Evolutionary conservation across 1,140 invertebrate species (phyloP).

Genomic region (Atta cephalotes): DNA sequence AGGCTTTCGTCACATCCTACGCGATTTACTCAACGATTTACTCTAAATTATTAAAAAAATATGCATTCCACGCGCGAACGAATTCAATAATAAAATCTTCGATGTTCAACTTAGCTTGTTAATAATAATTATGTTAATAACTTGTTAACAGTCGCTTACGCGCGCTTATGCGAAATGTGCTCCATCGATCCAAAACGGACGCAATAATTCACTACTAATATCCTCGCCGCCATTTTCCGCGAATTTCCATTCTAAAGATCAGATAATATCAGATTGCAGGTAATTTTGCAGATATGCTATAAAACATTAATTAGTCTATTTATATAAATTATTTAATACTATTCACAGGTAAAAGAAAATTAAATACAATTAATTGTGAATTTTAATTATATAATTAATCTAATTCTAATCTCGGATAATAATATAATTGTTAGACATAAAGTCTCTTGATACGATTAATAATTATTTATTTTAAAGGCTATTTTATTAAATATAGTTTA

Average conservation of each 20-base stretch:
- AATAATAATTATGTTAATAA: conserved; percentile 59
- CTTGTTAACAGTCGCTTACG: conserved; percentile 40
- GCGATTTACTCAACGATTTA: conserved; percentile 44
- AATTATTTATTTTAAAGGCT: background rate
- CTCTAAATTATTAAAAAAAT: conserved; percentile 85
- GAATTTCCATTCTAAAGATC: conserved; percentile 9
- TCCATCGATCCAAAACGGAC: conserved; percentile 44
- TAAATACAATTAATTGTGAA: background rate
- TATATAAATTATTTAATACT: conserved; percentile 22
- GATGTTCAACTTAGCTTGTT: conserved; percentile 69
- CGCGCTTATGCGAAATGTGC: conserved; percentile 40
- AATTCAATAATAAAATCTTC: conserved; percentile 67
- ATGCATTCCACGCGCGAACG: conserved; percentile 79
- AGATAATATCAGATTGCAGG: background rate
- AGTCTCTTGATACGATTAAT: background rate
- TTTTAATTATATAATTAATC: conserved; percentile 1
- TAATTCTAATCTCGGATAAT: background rate
- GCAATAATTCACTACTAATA: conserved; percentile 28
- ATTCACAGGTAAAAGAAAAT: background rate
- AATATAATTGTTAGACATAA: conserved; percentile 20
- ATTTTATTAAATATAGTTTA: background rate
- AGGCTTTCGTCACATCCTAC: conserved; percentile 67
- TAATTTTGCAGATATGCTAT: background rate
- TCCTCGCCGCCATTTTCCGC: background rate
- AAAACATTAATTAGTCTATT: conserved; percentile 35